These are phyloP conservation scores for Holothuria scabra DNA, from an alignment of 53 echinoderm and acorn worm species.

Conservation along the genomic window DNA sequence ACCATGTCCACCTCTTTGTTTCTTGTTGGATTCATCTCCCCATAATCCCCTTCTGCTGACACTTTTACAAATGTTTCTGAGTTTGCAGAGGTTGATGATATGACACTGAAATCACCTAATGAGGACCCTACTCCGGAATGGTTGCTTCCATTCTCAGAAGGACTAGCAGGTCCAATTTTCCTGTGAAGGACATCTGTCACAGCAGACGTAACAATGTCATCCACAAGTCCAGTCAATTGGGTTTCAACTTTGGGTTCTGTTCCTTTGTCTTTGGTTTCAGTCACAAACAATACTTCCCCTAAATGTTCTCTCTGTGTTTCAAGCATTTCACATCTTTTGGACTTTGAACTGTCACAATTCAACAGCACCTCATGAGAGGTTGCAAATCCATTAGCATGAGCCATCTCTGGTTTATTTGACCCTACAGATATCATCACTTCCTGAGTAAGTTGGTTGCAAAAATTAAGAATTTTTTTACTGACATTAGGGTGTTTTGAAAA, in stretches of 20 bases:
- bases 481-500: not conserved
- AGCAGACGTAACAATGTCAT: constrained; percentile 57
- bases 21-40: not conserved
- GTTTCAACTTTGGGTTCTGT: not conserved
- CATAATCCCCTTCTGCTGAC: constrained; percentile 59
- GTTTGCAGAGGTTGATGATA: constrained; percentile 80
- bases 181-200: constrained; percentile 54
- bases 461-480: constrained; percentile 6
- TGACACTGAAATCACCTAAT: constrained; percentile 83
- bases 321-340: too few species aligned
- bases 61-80: constrained; percentile 86
- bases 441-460: constrained; percentile 25
- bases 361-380: too few species aligned
- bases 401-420: constrained; percentile 3
- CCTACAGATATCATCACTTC: constrained; percentile 21
- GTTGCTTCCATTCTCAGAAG: constrained; percentile 55
- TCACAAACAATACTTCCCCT: too few species aligned
- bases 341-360: too few species aligned
- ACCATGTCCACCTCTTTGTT: constrained; percentile 20
- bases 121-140: constrained; percentile 39
- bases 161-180: constrained; percentile 10
- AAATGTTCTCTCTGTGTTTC: too few species aligned
- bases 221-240: constrained; percentile 33
- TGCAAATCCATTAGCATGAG: not conserved
- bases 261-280: too few species aligned